phyloP scores from a whole-genome alignment of 2,888 invertebrate species.

The Heliconius aoede region DNA sequence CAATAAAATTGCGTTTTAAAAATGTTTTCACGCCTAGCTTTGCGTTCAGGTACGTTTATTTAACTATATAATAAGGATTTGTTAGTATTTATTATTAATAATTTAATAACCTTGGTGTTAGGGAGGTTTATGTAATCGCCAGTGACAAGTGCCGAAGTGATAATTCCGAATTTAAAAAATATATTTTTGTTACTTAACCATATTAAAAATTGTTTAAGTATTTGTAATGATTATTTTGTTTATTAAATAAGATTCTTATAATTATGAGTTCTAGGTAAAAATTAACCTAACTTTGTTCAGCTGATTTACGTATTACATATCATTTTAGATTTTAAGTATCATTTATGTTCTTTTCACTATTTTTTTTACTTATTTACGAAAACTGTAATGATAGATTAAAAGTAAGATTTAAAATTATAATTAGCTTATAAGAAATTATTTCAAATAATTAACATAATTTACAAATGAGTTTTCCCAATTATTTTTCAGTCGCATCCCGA shows the following conservation, averaged over 20 bases:
- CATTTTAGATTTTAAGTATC: conserved; percentile 28
- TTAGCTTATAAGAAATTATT: neutral
- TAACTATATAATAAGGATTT: conserved; percentile 25
- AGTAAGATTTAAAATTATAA: neutral
- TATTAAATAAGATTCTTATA: neutral
- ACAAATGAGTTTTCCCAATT: too few relatives aligned
- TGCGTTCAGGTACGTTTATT: conserved; percentile 85
- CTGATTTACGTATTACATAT: conserved; percentile 18
- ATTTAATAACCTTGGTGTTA: conserved; percentile 61
- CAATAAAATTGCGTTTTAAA: conserved; percentile 65
- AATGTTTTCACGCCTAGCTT: conserved; percentile 88
- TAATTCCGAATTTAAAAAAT: conserved; percentile 1
- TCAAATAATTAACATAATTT: too few relatives aligned
- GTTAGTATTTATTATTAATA: conserved; percentile 38
- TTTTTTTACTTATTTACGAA: neutral
- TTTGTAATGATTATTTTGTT: neutral
- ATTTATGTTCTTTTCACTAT: conserved; percentile 30
- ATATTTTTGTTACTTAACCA: neutral
- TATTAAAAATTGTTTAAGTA: neutral
- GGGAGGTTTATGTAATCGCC: conserved; percentile 82
- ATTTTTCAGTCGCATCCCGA: conserved; percentile 67
- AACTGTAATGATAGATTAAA: neutral
- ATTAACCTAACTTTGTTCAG: conserved; percentile 39
- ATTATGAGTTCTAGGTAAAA: neutral
- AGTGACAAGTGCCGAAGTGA: conserved; percentile 58